Percentiles rank a stretch among this genome's conserved stretches.
Conservation (phyloP, 2,888 invertebrate genomes). For the Drosophila testacea region DNA sequence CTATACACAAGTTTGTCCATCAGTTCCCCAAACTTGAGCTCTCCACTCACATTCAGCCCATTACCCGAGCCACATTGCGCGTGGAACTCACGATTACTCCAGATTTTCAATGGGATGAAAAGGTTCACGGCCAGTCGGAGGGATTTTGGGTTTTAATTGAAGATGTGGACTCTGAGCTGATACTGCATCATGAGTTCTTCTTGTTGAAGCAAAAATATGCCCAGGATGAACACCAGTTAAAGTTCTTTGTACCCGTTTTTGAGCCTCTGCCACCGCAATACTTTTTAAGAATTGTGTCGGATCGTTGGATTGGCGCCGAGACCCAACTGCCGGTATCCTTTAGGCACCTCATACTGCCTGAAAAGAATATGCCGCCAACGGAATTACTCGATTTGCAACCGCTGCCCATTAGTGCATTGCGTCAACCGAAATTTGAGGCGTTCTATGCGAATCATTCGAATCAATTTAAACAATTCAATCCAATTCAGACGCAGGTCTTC, state of each 20-base stretch:
- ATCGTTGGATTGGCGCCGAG: conserved; percentile 97
- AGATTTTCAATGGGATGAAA: conserved; percentile 99
- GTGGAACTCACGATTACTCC: conserved; percentile 99
- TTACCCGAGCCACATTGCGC: conserved; percentile 95
- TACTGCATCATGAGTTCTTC: conserved; percentile 98
- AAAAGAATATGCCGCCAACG: conserved; percentile 99
- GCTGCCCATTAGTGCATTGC: conserved; percentile 95
- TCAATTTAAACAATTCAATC: conserved; percentile 92
- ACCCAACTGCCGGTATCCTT: conserved; percentile 98
- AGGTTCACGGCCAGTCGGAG: conserved; percentile 92
- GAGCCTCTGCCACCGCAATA: conserved; percentile 99
- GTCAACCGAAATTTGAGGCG: conserved; percentile 94
- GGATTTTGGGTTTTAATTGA: conserved; percentile 96
- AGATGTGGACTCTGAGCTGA: conserved; percentile 94
- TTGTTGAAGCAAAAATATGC: conserved; percentile 97
- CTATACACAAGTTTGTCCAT: conserved; percentile 94
- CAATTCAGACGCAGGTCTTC: conserved; percentile 99
- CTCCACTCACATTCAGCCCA: conserved; percentile 98
- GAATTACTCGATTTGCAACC: conserved; percentile 98
- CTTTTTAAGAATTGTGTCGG: conserved; percentile 95
- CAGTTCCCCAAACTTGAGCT: conserved; percentile 98
- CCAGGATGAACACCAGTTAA: conserved; percentile 97
- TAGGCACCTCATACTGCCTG: conserved; percentile 97
- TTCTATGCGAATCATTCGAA: conserved; percentile 92
- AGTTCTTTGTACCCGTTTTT: conserved; percentile 99